These are phyloP conservation scores for Furnarius figulus DNA, from an alignment of 2,113 vertebrate species.

Conservation along the genomic window DNA sequence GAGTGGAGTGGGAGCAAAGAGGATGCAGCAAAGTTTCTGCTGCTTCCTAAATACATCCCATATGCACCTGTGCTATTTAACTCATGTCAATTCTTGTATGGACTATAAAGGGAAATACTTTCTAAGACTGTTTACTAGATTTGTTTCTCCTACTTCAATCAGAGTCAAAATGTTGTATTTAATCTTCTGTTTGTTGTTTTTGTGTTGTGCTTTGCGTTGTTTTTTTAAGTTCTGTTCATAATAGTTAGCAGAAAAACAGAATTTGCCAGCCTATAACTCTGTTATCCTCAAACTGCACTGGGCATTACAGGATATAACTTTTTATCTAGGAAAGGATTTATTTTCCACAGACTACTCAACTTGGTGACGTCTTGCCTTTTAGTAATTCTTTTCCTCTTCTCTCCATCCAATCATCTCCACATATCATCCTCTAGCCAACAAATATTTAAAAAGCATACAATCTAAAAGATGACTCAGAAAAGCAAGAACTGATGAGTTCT, in stretches of 20 bases:
- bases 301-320: slow-evolving; percentile 35
- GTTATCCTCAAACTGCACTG: slow-evolving; percentile 38
- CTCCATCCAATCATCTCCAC: background rate
- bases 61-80: slow-evolving; percentile 50
- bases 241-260: slow-evolving; percentile 41
- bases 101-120: slow-evolving; percentile 29
- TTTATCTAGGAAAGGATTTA: slow-evolving; percentile 53
- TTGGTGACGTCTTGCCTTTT: background rate
- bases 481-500: background rate
- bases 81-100: slow-evolving; percentile 12
- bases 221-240: slow-evolving; percentile 34
- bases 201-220: too few species aligned
- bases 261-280: slow-evolving; percentile 53
- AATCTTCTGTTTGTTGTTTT: background rate
- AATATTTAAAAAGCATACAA: background rate
- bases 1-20: background rate
- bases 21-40: background rate
- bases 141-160: slow-evolving; percentile 3
- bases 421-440: background rate
- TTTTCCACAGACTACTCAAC: background rate
- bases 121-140: background rate
- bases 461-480: background rate
- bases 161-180: background rate
- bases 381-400: background rate
- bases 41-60: background rate